Evolutionary conservation across 2,113 vertebrate species (phyloP).

Genomic region (Scytalopus superciliaris): DNA sequence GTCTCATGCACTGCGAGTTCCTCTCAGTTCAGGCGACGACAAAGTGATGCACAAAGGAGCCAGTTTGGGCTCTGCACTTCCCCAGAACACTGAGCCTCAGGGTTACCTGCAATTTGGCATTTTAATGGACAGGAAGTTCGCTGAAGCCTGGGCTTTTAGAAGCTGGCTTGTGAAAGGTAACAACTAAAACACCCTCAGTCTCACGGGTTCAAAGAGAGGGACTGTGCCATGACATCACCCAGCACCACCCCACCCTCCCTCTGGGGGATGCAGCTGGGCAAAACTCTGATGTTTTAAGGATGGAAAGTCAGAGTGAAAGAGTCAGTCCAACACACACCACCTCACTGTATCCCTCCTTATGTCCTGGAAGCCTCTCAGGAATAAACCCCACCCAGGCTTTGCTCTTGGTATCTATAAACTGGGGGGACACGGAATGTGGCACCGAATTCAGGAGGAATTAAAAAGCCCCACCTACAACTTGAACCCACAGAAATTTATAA

Average conservation of each 20-base stretch:
- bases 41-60: background rate
- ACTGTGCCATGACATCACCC: background rate
- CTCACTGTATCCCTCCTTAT: fast-evolving
- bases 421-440: background rate
- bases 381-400: background rate
- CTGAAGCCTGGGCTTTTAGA: background rate
- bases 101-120: background rate
- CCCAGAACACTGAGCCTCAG: background rate
- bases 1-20: background rate
- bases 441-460: fast-evolving
- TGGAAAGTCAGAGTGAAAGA: background rate
- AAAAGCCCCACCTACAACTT: background rate
- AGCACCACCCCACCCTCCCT: background rate
- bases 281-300: fast-evolving
- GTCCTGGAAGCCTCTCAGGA: background rate
- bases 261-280: background rate
- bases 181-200: background rate
- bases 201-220: background rate
- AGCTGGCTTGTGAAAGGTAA: background rate
- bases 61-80: background rate
- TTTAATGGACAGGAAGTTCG: too few species aligned
- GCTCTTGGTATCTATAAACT: background rate
- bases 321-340: background rate
- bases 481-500: fast-evolving
- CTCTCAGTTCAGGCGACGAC: background rate